phyloP scores from a whole-genome alignment of 2,797 vertebrate genomes.

The Glyptemys insculpta region DNA sequence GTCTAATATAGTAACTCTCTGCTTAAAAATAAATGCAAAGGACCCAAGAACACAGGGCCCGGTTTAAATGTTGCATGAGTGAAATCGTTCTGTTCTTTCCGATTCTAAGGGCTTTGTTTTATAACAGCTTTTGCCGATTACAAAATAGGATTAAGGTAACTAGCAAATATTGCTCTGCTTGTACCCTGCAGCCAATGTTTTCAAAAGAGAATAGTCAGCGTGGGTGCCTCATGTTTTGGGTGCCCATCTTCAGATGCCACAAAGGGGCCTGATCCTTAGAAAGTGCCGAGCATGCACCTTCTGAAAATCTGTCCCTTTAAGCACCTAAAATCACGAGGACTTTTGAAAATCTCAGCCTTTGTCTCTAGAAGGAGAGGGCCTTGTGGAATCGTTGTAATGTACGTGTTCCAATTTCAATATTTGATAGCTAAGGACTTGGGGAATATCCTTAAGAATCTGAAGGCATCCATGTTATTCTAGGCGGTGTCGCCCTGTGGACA shows the following conservation, averaged over 20 bases:
- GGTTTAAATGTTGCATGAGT: rapidly evolving
- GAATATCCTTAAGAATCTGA: background rate
- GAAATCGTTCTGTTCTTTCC: background rate
- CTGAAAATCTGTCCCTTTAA: background rate
- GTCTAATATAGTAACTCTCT: background rate
- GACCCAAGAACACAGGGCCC: background rate
- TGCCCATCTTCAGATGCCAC: background rate
- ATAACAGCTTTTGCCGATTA: background rate
- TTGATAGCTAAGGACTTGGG: background rate
- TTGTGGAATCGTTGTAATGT: background rate
- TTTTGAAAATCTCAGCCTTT: conserved; percentile 14
- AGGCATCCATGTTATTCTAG: background rate
- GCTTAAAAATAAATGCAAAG: background rate
- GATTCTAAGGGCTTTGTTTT: background rate
- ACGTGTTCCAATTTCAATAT: background rate
- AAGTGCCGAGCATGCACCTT: background rate
- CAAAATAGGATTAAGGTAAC: background rate
- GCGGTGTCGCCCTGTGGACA: background rate
- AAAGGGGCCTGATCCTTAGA: background rate
- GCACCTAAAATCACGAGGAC: background rate
- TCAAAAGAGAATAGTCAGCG: background rate
- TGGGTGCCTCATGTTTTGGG: background rate
- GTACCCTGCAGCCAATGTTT: background rate
- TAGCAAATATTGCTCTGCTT: background rate
- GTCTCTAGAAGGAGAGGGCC: background rate